A percentile compares a stretch with the other conserved stretches of the same genome.
phyloP scores from a whole-genome alignment of 2,888 invertebrate genomes.

The Lasioglossum calceatum region DNA sequence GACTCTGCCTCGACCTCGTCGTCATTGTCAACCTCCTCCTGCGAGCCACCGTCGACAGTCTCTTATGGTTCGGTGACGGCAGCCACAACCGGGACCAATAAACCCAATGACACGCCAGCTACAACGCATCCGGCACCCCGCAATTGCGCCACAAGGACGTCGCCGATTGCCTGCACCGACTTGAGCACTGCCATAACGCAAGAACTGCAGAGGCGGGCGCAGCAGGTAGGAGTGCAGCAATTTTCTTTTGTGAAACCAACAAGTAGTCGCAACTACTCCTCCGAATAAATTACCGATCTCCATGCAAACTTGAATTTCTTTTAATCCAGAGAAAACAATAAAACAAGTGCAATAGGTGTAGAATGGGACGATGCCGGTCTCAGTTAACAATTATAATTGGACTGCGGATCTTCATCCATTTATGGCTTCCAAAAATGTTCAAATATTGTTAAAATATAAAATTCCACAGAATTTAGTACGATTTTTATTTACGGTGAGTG shows the following conservation, averaged over 20 bases:
- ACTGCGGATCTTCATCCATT: too few relatives aligned
- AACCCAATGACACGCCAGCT: conserved; percentile 58
- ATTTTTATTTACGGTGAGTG: too few relatives aligned
- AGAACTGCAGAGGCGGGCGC: conserved; percentile 89
- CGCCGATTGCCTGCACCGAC: conserved; percentile 84
- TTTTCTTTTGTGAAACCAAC: background rate
- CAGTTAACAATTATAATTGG: too few relatives aligned
- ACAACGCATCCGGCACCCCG: conserved; percentile 56
- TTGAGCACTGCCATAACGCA: conserved; percentile 89
- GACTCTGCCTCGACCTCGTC: conserved; percentile 82
- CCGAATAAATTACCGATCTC: background rate
- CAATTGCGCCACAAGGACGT: conserved; percentile 68
- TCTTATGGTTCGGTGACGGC: conserved; percentile 75
- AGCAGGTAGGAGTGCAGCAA: conserved; percentile 85
- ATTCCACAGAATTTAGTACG: too few relatives aligned
- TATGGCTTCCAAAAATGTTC: too few relatives aligned
- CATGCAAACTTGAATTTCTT: background rate
- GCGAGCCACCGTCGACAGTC: conserved; percentile 76
- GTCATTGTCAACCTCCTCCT: conserved; percentile 81
- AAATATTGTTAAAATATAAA: background rate
- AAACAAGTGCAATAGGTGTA: background rate
- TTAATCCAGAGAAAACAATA: background rate
- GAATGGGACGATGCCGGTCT: background rate
- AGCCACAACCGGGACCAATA: conserved; percentile 58
- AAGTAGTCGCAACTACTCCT: background rate